A percentile compares a stretch with the other conserved stretches of the same genome.
Conservation (phyloP, 2,888 invertebrate species). For the Perizoma affinitatum region DNA sequence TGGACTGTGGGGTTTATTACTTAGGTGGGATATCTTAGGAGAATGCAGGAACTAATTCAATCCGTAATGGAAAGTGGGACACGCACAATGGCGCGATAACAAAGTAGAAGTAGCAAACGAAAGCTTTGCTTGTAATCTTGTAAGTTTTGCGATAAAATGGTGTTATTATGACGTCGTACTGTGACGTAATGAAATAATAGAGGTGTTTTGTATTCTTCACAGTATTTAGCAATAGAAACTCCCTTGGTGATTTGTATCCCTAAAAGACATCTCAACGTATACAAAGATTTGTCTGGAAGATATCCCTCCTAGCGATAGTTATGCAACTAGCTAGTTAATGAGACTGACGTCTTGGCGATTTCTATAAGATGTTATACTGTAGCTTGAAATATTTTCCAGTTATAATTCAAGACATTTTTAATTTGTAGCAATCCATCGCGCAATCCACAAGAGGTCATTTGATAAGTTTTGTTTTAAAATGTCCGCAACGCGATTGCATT, state of each 20-base stretch:
- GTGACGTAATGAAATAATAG: slow-evolving; percentile 16
- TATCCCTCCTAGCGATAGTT: too few species aligned
- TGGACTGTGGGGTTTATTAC: slow-evolving; percentile 11
- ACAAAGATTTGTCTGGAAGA: too few species aligned
- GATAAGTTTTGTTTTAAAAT: slow-evolving; percentile 13
- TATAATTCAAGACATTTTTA: slow-evolving; percentile 1
- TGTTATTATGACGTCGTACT: slow-evolving; percentile 21
- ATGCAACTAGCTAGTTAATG: too few species aligned
- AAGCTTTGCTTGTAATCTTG: slow-evolving; percentile 37
- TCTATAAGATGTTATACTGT: too few species aligned
- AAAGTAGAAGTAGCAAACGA: slow-evolving; percentile 31
- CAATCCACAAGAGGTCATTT: slow-evolving; percentile 11
- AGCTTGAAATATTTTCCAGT: too few species aligned
- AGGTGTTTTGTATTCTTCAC: neutral
- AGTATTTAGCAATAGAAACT: neutral
- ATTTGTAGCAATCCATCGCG: neutral
- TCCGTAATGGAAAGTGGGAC: slow-evolving; percentile 48
- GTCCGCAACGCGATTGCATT: slow-evolving; percentile 10
- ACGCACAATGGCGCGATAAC: slow-evolving; percentile 48
- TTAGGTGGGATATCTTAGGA: slow-evolving; percentile 10
- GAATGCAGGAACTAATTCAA: slow-evolving; percentile 47
- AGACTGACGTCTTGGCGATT: too few species aligned
- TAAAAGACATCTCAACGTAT: too few species aligned
- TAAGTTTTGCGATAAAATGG: slow-evolving; percentile 34
- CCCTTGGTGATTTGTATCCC: too few species aligned